phyloP scores from a whole-genome alignment of 2,888 invertebrate species.

The Clunio marinus region DNA sequence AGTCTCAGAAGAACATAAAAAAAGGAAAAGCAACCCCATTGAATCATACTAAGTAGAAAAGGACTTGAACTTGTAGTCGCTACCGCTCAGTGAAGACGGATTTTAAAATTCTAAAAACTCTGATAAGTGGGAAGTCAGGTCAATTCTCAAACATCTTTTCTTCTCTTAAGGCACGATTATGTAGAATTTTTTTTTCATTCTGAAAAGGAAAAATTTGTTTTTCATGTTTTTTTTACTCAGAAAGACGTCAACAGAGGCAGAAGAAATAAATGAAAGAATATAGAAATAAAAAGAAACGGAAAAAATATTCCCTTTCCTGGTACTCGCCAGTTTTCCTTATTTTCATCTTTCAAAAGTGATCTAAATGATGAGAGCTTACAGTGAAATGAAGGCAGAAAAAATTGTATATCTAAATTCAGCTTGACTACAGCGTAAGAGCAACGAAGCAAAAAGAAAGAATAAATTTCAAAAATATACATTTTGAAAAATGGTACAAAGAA shows the following conservation, averaged over 20 bases:
- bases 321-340: not conserved
- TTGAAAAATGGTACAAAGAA: constrained; percentile 31
- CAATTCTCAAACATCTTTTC: constrained; percentile 33
- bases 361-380: constrained; percentile 27
- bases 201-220: constrained; percentile 14
- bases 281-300: not conserved
- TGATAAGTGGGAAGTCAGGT: constrained; percentile 34
- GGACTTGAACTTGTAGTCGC: too few species aligned
- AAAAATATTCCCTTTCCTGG: constrained; percentile 11
- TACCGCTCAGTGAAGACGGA: not conserved
- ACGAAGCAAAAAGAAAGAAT: constrained; percentile 3
- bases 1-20: too few species aligned
- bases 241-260: constrained; percentile 33
- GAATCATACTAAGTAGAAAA: not conserved
- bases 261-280: not conserved
- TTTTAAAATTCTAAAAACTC: not conserved
- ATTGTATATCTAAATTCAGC: too few species aligned
- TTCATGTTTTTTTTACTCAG: not conserved
- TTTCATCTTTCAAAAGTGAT: not conserved
- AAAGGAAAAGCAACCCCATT: too few species aligned
- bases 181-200: constrained; percentile 14
- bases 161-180: constrained; percentile 22
- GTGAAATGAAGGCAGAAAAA: not conserved
- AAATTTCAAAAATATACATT: constrained; percentile 32
- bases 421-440: constrained; percentile 14